Evolutionary conservation across 2,797 vertebrate genomes (phyloP), one percentile per base, ranked within the genome.

Genomic region (Neoniphon sammara): DNA sequence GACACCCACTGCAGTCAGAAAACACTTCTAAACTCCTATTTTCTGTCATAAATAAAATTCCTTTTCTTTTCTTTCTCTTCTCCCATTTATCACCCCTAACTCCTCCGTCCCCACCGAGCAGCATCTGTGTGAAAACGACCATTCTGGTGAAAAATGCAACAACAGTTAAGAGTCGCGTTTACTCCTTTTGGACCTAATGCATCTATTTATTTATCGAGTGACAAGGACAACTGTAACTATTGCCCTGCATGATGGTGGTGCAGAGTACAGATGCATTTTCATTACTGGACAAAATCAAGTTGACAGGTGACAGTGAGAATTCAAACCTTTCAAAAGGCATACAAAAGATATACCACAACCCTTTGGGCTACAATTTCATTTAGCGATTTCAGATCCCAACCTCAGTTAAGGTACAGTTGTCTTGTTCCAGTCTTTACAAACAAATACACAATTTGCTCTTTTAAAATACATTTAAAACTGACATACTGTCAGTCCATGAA

Each of bases 151-250:
- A 14, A 27, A 31, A 53, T 23, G 2, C 18, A 34, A 1, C 0
- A 66, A 15, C 5, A 14, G 2, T 39, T 17, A 52, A 12, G 11
- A 66, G 57, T 46, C n/a, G 9, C 39, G 9, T 47, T 70, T 36
- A 17, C 25, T 25, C 5, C 7, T 5, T 34, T 6, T 62, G 21
- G 31, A 70, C 47, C 66, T 75, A 8, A 61, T 76, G 64, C 73
- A 21, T 69, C 36, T 17, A 66, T 88, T 83, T 87, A 85, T 83
- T 89, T 77, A 27, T 14, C 8, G 31, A 25, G 12, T 65, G 70
- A 76, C 59, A 60, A 56, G 73, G 39, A 78, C 59, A 61, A n/a
- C 23, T 7, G 50, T 62, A n/a, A n/a, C 20, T 73, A 64, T 66
- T 76, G 65, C 49, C 78, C 17, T 57, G 17, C 52, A 18, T 67